Evolutionary conservation across 2,797 vertebrate genomes (phyloP).

Genomic region (Xerus rutilus): DNA sequence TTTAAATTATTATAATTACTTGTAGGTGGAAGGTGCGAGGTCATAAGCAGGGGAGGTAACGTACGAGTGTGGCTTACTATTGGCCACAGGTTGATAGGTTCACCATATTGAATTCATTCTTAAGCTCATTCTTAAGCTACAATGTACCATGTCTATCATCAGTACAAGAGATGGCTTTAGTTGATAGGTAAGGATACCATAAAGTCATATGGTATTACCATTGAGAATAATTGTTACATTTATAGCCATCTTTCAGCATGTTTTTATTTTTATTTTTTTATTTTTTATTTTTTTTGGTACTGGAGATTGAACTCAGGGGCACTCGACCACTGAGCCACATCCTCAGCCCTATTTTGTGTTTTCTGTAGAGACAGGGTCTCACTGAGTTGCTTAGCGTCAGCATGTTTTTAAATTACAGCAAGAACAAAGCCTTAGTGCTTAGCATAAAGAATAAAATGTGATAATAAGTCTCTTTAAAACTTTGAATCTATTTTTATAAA

Average conservation of each 20-base stretch:
- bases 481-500: conserved; percentile 29
- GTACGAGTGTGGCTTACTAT: background rate
- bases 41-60: background rate
- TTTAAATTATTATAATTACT: background rate
- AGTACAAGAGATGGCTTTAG: background rate
- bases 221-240: background rate
- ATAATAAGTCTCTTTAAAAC: background rate
- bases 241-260: background rate
- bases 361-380: no score
- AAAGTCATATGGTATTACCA: background rate
- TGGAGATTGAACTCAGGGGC: no score
- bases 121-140: background rate
- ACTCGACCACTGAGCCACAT: no score
- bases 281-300: no score
- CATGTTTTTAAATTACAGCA: background rate
- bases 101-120: background rate
- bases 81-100: background rate
- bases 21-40: background rate
- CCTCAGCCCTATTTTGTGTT: no score
- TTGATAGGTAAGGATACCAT: background rate
- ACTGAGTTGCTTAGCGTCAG: no score
- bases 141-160: background rate
- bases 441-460: background rate
- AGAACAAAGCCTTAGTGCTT: background rate
- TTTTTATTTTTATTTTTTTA: no score